phyloP scores from a whole-genome alignment of 2,888 invertebrate species.

The Leptarthrus brevirostris region DNA sequence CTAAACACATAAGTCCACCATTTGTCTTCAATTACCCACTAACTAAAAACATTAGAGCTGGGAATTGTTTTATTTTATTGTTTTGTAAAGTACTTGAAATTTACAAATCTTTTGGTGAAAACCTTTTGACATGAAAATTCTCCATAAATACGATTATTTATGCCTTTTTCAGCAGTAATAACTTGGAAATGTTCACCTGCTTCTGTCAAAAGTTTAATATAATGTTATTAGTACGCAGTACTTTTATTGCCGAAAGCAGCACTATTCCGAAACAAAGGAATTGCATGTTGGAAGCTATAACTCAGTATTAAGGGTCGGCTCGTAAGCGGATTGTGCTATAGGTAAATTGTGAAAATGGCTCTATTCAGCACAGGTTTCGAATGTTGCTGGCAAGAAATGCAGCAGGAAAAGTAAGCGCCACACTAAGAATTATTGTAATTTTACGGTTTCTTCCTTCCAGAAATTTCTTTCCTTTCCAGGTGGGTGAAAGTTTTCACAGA shows the following conservation, averaged over 20 bases:
- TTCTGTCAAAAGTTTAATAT: constrained; percentile 10
- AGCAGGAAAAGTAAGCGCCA: not conserved
- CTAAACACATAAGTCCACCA: too few relatives aligned
- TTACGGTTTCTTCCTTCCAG: not conserved
- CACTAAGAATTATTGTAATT: not conserved
- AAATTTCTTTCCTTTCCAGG: not conserved
- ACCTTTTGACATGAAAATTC: too few relatives aligned
- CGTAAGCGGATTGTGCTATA: not conserved
- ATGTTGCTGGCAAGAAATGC: not conserved
- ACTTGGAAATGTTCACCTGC: too few relatives aligned
- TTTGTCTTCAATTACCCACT: too few relatives aligned
- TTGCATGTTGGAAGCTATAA: not conserved
- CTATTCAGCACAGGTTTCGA: not conserved
- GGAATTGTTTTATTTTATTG: too few relatives aligned
- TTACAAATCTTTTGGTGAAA: too few relatives aligned
- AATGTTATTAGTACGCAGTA: constrained; percentile 9
- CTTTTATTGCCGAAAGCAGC: not conserved
- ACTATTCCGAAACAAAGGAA: not conserved
- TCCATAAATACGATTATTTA: too few relatives aligned
- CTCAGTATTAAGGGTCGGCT: not conserved
- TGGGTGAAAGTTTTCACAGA: not conserved
- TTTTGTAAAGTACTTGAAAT: too few relatives aligned
- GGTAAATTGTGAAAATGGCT: not conserved
- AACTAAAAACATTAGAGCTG: too few relatives aligned
- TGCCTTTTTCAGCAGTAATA: too few relatives aligned